These are phyloP conservation scores for Scaptomyza hsui DNA, from an alignment of 1,140 invertebrate genomes.

Conservation along the genomic window DNA sequence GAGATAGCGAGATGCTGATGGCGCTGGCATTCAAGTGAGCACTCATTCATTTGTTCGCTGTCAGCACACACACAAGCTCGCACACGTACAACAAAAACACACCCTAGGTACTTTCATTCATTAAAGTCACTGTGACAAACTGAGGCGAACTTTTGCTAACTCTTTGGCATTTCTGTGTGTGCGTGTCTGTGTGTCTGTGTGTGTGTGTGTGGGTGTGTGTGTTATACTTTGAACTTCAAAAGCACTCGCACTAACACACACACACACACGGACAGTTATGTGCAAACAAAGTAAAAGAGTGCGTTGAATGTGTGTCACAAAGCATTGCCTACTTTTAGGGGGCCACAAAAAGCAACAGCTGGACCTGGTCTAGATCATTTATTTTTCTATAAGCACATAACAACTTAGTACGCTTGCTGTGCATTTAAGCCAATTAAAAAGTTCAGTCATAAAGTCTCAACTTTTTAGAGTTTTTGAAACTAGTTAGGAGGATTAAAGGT, in stretches of 20 bases:
- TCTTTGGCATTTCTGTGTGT: conserved; percentile 20
- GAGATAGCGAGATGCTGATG: conserved; percentile 25
- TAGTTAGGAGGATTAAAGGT: no score
- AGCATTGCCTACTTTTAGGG: conserved; percentile 33
- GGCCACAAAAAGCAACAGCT: conserved; percentile 10
- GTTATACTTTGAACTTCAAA: conserved; percentile 23
- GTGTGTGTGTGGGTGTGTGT: conserved; percentile 4
- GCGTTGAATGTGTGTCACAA: conserved; percentile 32
- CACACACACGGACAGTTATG: conserved; percentile 1
- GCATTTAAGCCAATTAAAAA: no score
- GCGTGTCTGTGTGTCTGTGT: background rate
- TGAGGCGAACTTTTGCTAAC: conserved; percentile 31
- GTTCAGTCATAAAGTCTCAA: no score
- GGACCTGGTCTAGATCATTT: background rate
- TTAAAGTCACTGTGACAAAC: conserved; percentile 54
- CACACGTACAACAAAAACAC: conserved; percentile 9
- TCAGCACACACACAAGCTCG: conserved; percentile 29
- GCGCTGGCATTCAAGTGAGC: conserved; percentile 30
- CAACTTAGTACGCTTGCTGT: background rate
- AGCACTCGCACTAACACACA: conserved; percentile 7
- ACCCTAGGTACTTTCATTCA: conserved; percentile 65
- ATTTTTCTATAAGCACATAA: background rate
- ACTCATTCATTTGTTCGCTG: conserved; percentile 58
- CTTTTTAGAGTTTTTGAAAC: no score
- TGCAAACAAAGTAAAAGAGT: conserved; percentile 26